Evolutionary conservation across 2,113 vertebrate species (phyloP), one percentile per base, ranked within the genome.

Genomic region (Calcarius ornatus): DNA sequence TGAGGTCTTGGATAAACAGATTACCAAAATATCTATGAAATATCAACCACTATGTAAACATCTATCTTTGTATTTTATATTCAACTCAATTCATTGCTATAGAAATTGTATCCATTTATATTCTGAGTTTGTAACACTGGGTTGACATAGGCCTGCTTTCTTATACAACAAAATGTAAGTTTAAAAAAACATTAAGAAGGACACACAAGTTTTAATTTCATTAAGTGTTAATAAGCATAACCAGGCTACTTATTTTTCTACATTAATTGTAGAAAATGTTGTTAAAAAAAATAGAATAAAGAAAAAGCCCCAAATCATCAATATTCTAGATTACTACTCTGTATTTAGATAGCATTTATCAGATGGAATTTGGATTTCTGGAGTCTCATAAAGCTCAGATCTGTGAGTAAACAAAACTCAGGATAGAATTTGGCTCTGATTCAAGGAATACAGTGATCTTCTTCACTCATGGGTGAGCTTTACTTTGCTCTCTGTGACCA

Each of bases 1-100:
- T 88, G 53, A 71, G 79, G 33, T 81, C 54, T 92, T 51, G 59
- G 82, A 93, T 66, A 94, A 92, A 96, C 37, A 94, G 19, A 66
- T 63, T 94, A 68, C 37, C 70, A 91, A 90, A 93, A 86, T n/a
- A 84, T 40, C 51, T 81, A 28, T 22, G 68, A 73, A 72, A 64
- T 22, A 88, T 81, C 35, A 86, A 88, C 14, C 10, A 61, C 24
- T 51, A 28, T 6, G 38, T 37, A 80, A 86, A 12, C 9, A 88
- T n/a, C 82, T 72, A 16, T 79, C 48, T 71, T 78, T 38, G 10
- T 37, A 69, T 25, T 90, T 93, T 37, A 63, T 45, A 82, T 45
- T 64, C 10, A 76, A 56, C 13, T 77, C 28, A 53, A 73, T 48
- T 56, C 38, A 69, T 7, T 53, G 50, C 37, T 31, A 65, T 21